A percentile compares a stretch with the other conserved stretches of the same genome.
Evolutionary conservation across 2,888 invertebrate species (phyloP).

Genomic region (Epinotia brunnichana): DNA sequence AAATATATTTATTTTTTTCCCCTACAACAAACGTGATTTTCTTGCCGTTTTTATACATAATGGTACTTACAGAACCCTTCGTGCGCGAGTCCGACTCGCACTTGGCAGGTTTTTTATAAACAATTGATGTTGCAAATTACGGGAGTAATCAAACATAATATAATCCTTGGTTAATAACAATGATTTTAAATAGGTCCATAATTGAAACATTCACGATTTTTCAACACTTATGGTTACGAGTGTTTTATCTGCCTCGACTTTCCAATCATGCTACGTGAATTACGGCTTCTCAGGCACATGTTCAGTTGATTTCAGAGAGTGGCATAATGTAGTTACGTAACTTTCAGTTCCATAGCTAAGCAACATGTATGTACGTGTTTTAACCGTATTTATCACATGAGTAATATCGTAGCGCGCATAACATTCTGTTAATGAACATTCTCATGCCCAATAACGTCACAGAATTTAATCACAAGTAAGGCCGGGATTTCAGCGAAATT

Average conservation of each 20-base stretch:
- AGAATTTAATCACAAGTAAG: conserved; percentile 34
- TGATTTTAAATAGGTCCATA: too few species aligned
- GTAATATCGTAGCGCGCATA: conserved; percentile 9
- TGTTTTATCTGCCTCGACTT: too few species aligned
- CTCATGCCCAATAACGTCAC: conserved; percentile 30
- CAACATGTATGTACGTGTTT: background rate
- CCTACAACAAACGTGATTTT: too few species aligned
- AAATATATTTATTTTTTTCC: too few species aligned
- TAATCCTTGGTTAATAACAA: background rate
- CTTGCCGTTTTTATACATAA: too few species aligned
- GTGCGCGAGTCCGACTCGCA: too few species aligned
- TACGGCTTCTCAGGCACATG: background rate
- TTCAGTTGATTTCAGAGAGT: background rate
- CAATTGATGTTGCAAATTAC: too few species aligned
- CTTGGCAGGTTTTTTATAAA: too few species aligned
- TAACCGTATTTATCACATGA: conserved; percentile 12
- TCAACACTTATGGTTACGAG: background rate
- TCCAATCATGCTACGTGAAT: too few species aligned
- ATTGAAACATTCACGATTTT: too few species aligned
- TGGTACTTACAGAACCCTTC: too few species aligned
- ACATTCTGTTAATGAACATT: conserved; percentile 33
- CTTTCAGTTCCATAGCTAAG: background rate
- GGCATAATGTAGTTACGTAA: background rate
- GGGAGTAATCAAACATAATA: background rate
- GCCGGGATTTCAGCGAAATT: background rate